Conservation (phyloP, 2,797 vertebrate genomes). For the Molothrus ater region DNA sequence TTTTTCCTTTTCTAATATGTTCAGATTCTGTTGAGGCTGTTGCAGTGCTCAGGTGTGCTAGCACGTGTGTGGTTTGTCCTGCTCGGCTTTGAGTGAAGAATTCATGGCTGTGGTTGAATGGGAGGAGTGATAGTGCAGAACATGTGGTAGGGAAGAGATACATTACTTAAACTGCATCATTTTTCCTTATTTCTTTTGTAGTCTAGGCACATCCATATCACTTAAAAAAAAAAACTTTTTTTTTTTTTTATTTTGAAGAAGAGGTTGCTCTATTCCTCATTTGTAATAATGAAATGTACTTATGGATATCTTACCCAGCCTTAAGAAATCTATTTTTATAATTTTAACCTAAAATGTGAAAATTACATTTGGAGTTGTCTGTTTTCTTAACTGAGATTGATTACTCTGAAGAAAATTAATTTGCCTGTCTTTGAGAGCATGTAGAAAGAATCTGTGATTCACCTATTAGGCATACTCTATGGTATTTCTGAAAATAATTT, state of each 20-base stretch:
- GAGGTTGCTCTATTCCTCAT: neutral
- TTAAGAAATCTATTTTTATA: neutral
- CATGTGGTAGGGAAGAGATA: neutral
- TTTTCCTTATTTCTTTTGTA: neutral
- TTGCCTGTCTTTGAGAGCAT: neutral
- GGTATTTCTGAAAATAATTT: conserved; percentile 50
- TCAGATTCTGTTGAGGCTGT: neutral
- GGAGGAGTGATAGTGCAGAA: neutral
- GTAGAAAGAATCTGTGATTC: neutral
- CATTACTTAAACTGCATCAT: neutral
- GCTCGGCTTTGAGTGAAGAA: neutral
- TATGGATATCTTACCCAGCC: neutral
- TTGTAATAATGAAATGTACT: neutral
- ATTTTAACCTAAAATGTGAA: neutral
- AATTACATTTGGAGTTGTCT: neutral
- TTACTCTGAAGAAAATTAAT: neutral
- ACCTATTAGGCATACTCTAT: neutral
- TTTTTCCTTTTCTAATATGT: neutral
- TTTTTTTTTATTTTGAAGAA: neutral
- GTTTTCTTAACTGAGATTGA: neutral
- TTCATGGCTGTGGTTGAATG: neutral
- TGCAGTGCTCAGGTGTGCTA: neutral
- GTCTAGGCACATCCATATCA: neutral
- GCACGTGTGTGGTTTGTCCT: neutral
- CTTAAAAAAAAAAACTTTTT: neutral